Conservation (phyloP, 2,113 vertebrate species). For the Meles meles region DNA sequence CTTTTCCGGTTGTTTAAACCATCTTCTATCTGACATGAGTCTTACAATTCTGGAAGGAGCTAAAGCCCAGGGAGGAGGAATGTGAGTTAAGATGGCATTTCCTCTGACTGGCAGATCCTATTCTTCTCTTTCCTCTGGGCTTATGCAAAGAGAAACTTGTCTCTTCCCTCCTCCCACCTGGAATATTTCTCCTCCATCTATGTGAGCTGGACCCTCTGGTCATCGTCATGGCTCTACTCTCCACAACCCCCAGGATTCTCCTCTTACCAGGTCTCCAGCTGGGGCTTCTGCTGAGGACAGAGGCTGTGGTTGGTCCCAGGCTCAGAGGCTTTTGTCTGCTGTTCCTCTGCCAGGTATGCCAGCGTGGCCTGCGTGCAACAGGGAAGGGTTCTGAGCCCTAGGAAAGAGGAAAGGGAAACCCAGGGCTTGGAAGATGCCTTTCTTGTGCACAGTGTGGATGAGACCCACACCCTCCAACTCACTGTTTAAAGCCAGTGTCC, state of each 20-base stretch:
- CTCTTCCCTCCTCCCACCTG: background rate
- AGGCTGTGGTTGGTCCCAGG: background rate
- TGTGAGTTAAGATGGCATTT: background rate
- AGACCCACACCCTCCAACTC: background rate
- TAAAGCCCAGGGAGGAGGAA: background rate
- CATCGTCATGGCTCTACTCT: background rate
- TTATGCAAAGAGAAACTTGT: background rate
- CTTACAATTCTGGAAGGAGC: background rate
- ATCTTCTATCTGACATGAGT: background rate
- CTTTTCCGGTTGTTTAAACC: background rate
- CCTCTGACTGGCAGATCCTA: background rate
- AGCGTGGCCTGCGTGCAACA: background rate
- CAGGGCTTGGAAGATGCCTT: background rate
- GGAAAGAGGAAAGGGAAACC: background rate
- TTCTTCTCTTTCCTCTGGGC: background rate
- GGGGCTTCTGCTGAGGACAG: too few species aligned
- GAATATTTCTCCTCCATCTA: background rate
- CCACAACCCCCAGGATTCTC: background rate
- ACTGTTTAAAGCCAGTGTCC: background rate
- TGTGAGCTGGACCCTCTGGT: background rate
- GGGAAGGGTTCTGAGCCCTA: background rate
- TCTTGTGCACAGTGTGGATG: background rate
- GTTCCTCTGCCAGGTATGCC: background rate
- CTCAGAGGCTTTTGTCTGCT: background rate
- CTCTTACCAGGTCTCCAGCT: background rate